phyloP scores from a whole-genome alignment of 2,888 invertebrate species.

The Meandrusa payeni region DNA sequence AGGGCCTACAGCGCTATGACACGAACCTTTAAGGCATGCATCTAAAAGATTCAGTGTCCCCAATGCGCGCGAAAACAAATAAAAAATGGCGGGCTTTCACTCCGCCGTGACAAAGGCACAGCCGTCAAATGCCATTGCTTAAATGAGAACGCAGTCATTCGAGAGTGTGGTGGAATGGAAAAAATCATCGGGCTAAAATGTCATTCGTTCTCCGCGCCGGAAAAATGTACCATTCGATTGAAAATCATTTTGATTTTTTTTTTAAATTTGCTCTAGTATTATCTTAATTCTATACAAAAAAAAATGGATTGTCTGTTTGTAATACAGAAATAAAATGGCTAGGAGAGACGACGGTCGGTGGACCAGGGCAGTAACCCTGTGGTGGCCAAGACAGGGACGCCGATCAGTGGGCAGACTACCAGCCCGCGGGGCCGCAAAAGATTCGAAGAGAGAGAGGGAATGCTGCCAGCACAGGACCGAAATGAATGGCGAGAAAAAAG shows the following conservation, averaged over 20 bases:
- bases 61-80: conserved; percentile 57
- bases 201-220: conserved; percentile 51
- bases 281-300: no score
- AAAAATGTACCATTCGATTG: conserved; percentile 32
- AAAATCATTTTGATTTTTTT: not conserved
- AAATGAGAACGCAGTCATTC: conserved; percentile 76
- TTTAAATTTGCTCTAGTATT: no score
- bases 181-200: conserved; percentile 70
- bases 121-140: conserved; percentile 77
- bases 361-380: no score
- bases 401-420: no score
- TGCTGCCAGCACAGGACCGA: no score
- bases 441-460: no score
- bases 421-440: no score
- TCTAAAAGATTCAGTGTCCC: conserved; percentile 40
- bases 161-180: conserved; percentile 72
- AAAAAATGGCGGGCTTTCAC: conserved; percentile 62
- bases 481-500: no score
- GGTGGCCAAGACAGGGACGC: no score
- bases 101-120: conserved; percentile 56
- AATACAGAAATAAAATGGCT: no score
- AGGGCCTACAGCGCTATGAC: conserved; percentile 29
- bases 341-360: no score
- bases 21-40: conserved; percentile 21
- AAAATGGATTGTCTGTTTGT: no score